phyloP scores from a whole-genome alignment of 2,797 vertebrate genomes.

The Paedocypris micromegethes region DNA sequence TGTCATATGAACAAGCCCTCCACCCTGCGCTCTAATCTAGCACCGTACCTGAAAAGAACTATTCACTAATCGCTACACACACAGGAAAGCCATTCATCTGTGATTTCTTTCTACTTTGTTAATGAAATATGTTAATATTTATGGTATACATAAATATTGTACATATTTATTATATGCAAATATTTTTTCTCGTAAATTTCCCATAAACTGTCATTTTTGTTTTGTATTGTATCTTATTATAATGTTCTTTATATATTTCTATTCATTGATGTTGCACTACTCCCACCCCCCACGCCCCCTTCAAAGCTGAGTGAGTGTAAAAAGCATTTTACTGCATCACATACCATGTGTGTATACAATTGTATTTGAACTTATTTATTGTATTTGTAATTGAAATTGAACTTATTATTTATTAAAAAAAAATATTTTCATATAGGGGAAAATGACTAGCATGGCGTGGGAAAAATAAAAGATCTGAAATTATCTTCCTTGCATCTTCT shows the following conservation, averaged over 20 bases:
- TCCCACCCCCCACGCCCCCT: no score
- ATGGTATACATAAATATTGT: no score
- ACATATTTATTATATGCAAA: no score
- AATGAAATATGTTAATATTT: constrained; percentile 29
- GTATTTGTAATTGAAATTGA: no score
- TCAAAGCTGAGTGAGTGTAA: no score
- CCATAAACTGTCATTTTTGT: not conserved
- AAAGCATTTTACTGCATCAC: no score
- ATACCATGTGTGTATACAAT: no score
- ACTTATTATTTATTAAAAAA: no score
- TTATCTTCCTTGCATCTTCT: constrained; percentile 18
- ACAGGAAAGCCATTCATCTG: constrained; percentile 45
- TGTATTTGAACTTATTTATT: no score
- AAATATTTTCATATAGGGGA: not conserved
- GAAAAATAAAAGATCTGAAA: constrained; percentile 14
- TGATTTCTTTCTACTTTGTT: constrained; percentile 44
- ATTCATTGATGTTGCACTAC: no score
- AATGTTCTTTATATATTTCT: no score
- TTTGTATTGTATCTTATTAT: no score
- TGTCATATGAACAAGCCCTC: constrained; percentile 50
- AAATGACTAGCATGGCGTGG: not conserved
- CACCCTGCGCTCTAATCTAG: constrained; percentile 44
- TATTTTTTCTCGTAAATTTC: not conserved
- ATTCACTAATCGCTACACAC: constrained; percentile 41
- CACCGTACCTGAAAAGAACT: constrained; percentile 45